Percentiles rank a stretch among this genome's conserved stretches.
Conservation (phyloP, 1,140 invertebrate species). For the Drosophila mauritiana region DNA sequence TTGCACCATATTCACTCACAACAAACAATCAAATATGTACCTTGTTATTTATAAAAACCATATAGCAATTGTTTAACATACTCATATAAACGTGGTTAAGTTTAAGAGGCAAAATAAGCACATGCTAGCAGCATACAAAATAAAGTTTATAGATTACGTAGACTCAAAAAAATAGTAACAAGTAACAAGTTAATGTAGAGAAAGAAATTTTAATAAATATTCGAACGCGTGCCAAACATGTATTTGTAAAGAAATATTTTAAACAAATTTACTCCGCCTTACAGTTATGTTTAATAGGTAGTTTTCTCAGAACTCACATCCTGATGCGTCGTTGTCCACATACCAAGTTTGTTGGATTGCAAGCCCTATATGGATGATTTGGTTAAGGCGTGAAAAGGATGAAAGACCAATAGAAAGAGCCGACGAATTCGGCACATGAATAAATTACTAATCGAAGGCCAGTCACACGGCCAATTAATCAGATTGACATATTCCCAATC, state of each 20-base stretch:
- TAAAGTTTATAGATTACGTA: too few relatives aligned
- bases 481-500: conserved; percentile 41
- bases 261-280: conserved; percentile 7
- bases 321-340: conserved; percentile 32
- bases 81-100: too few relatives aligned
- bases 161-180: too few relatives aligned
- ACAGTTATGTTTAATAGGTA: conserved; percentile 13
- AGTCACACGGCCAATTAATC: conserved; percentile 59
- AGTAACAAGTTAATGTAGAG: too few relatives aligned
- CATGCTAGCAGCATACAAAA: too few relatives aligned
- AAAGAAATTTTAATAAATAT: too few relatives aligned
- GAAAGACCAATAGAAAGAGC: conserved; percentile 12
- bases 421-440: conserved; percentile 25
- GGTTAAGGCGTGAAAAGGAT: not conserved
- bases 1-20: not conserved
- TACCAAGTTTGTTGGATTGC: conserved; percentile 23
- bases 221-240: not conserved
- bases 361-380: conserved; percentile 12
- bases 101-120: too few relatives aligned
- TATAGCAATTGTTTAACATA: too few relatives aligned
- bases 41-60: not conserved
- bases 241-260: not conserved
- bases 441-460: conserved; percentile 43
- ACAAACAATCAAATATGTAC: not conserved
- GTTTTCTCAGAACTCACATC: conserved; percentile 48